phyloP scores from a whole-genome alignment of 2,888 invertebrate species.

The Meiosimyza decipiens region DNA sequence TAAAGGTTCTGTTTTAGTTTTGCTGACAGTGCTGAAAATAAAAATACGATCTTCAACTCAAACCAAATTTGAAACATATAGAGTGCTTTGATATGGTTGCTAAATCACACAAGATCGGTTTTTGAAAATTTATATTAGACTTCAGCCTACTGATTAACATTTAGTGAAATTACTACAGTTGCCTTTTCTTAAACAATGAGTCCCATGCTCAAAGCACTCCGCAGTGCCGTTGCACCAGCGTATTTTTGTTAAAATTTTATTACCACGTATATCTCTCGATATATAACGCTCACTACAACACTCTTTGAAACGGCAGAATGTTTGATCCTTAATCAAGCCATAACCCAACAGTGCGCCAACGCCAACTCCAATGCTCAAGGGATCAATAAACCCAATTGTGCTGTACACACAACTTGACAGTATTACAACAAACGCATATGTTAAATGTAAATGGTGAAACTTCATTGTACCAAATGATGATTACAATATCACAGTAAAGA shows the following conservation, averaged over 20 bases:
- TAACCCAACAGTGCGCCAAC: conserved; percentile 48
- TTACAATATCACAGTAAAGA: too few species aligned
- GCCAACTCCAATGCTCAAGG: conserved; percentile 45
- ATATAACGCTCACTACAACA: conserved; percentile 72
- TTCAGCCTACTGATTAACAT: too few species aligned
- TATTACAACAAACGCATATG: not conserved
- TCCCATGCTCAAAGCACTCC: too few species aligned
- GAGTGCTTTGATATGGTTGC: too few species aligned
- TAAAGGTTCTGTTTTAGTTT: conserved; percentile 71
- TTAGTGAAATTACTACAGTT: too few species aligned
- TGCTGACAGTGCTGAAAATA: conserved; percentile 68
- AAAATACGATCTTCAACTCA: not conserved
- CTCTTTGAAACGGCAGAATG: conserved; percentile 69
- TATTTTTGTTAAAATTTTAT: conserved; percentile 51
- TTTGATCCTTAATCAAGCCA: conserved; percentile 50
- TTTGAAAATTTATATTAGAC: too few species aligned
- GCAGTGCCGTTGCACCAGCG: too few species aligned
- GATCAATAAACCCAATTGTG: conserved; percentile 49
- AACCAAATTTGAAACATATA: too few species aligned
- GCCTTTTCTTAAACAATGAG: too few species aligned
- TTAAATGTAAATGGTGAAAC: too few species aligned
- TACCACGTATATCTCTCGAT: conserved; percentile 69
- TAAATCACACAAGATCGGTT: too few species aligned
- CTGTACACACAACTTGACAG: not conserved
- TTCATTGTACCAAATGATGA: too few species aligned